A percentile compares a stretch with the other conserved stretches of the same genome.
These are phyloP conservation scores for Callyntrura guangdongensis DNA, from an alignment of 2,888 invertebrate genomes.

Conservation along the genomic window DNA sequence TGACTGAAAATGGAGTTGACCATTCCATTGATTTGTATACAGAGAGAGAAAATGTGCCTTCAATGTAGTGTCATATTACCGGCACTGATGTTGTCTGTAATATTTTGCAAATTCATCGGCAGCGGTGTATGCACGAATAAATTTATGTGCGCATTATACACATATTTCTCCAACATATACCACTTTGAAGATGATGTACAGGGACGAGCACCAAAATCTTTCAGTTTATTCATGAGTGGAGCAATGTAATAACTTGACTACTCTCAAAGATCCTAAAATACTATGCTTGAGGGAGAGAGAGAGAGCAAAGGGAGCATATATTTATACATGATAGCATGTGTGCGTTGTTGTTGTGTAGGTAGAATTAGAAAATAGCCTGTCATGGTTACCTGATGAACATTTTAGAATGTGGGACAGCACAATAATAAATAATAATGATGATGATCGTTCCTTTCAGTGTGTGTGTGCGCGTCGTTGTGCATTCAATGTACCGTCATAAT, in stretches of 20 bases:
- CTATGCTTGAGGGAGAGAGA: neutral
- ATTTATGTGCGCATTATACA: too few species aligned
- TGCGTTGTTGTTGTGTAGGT: neutral
- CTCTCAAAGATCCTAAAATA: neutral
- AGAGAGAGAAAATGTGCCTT: neutral
- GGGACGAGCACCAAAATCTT: neutral
- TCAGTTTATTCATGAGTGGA: neutral
- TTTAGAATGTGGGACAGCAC: conserved; percentile 32
- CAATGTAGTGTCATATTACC: neutral
- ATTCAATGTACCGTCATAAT: conserved; percentile 20
- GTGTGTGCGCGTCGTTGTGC: neutral
- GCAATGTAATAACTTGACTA: neutral
- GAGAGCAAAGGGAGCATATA: neutral
- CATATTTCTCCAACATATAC: too few species aligned
- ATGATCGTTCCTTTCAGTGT: conserved; percentile 9
- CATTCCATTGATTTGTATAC: neutral
- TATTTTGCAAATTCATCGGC: too few species aligned
- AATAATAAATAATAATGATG: conserved; percentile 31
- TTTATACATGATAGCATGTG: neutral
- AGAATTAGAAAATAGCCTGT: conserved; percentile 28
- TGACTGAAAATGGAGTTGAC: conserved; percentile 31
- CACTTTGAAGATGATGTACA: neutral
- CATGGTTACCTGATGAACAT: conserved; percentile 20
- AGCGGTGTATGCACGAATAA: too few species aligned
- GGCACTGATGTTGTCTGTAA: too few species aligned